phyloP scores from a whole-genome alignment of 2,113 vertebrate species.

The Xiphorhynchus elegans region DNA sequence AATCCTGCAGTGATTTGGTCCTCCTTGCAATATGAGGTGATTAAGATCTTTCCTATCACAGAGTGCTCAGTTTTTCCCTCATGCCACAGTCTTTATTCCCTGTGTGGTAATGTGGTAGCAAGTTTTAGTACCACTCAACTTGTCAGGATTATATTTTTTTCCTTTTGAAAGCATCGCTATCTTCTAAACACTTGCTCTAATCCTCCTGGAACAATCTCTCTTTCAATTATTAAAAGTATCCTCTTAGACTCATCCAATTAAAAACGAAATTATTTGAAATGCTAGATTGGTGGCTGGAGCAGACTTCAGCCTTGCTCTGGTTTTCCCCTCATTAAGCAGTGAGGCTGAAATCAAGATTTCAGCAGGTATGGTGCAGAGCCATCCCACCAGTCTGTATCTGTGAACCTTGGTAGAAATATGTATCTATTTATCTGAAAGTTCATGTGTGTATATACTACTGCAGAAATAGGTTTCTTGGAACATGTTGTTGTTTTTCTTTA shows the following conservation, averaged over 20 bases:
- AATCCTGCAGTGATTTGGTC: background rate
- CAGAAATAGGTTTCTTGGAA: background rate
- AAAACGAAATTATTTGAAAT: background rate
- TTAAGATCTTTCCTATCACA: constrained; percentile 26
- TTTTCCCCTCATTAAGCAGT: background rate
- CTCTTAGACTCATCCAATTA: background rate
- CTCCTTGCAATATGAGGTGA: background rate
- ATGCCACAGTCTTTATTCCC: background rate
- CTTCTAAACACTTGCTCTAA: constrained; percentile 4
- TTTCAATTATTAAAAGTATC: background rate
- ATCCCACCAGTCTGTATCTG: background rate
- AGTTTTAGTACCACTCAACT: background rate
- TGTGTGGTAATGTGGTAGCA: background rate
- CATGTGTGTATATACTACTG: background rate
- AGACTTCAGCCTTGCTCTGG: background rate
- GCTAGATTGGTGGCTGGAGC: background rate
- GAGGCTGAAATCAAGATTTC: background rate
- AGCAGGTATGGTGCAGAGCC: background rate
- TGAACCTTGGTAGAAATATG: background rate
- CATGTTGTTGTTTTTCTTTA: background rate
- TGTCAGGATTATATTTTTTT: background rate
- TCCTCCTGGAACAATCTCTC: background rate
- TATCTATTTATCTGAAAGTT: background rate
- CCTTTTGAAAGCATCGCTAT: background rate
- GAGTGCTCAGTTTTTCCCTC: background rate